Evolutionary conservation across 2,797 vertebrate genomes (phyloP).

Genomic region (Anguilla anguilla): DNA sequence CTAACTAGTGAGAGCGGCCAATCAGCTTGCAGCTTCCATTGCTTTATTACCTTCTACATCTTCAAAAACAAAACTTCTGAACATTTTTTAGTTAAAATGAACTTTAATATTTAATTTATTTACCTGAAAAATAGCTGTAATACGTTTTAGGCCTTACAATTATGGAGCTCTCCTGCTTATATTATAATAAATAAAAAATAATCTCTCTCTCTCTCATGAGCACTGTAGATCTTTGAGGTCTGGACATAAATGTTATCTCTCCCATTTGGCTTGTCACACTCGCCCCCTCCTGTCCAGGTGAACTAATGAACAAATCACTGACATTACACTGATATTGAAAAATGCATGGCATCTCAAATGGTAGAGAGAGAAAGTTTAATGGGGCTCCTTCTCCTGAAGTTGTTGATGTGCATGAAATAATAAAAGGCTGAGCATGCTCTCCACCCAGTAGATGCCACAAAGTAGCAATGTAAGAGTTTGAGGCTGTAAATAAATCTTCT

Average conservation of each 20-base stretch:
- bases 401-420: conserved; percentile 56
- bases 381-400: conserved; percentile 54
- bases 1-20: conserved; percentile 35
- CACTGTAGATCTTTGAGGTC: not conserved
- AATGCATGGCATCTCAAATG: conserved; percentile 75
- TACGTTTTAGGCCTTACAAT: too few species aligned
- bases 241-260: conserved; percentile 71
- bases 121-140: not conserved
- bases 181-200: too few species aligned
- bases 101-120: not conserved
- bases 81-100: not conserved
- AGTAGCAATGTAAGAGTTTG: conserved; percentile 32
- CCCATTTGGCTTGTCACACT: conserved; percentile 70
- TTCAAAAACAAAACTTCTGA: conserved; percentile 36
- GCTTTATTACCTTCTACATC: conserved; percentile 29
- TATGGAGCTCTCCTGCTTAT: too few species aligned
- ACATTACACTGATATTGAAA: conserved; percentile 76
- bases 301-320: conserved; percentile 72
- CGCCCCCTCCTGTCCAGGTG: conserved; percentile 60
- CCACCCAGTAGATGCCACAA: conserved; percentile 18
- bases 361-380: conserved; percentile 58
- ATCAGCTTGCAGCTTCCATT: conserved; percentile 35
- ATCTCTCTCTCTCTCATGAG: not conserved
- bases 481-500: not conserved
- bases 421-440: conserved; percentile 32